Percentiles rank a stretch among this genome's conserved stretches.
phyloP scores from a whole-genome alignment of 2,113 vertebrate genomes.

The Trematomus loennbergii region DNA sequence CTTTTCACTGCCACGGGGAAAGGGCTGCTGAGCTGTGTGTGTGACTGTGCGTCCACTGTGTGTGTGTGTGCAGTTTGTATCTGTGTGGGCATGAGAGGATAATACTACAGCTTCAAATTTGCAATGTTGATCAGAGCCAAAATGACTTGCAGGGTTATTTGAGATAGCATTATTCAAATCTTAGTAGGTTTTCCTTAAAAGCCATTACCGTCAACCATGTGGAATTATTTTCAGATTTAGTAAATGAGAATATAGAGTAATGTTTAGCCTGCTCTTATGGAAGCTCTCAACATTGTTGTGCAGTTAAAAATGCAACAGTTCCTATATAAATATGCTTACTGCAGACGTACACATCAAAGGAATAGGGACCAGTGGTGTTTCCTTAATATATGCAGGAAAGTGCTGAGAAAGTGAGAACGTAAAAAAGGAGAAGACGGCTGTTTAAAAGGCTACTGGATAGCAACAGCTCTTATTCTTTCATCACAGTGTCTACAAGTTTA shows the following conservation, averaged over 20 bases:
- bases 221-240: not conserved
- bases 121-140: not conserved
- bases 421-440: not conserved
- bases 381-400: not conserved
- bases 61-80: constrained; percentile 10
- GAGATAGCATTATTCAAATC: not conserved
- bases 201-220: not conserved
- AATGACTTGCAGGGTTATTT: not conserved
- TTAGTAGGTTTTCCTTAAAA: not conserved
- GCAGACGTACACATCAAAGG: constrained; percentile 1
- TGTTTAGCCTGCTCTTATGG: not conserved
- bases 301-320: not conserved
- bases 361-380: constrained; percentile 5
- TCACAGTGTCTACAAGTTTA: not conserved
- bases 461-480: constrained; percentile 7
- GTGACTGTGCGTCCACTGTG: constrained; percentile 7
- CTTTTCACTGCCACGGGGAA: constrained; percentile 53
- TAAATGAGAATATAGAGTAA: not conserved
- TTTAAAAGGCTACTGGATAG: not conserved
- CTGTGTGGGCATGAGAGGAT: constrained; percentile 7
- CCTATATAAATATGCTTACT: not conserved
- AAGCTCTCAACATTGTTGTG: constrained; percentile 1
- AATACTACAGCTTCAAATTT: constrained; percentile 9
- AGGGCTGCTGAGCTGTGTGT: constrained; percentile 7
- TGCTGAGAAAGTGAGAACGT: not conserved